Evolutionary conservation across 2,113 vertebrate genomes (phyloP).

Genomic region (Hipposideros armiger): DNA sequence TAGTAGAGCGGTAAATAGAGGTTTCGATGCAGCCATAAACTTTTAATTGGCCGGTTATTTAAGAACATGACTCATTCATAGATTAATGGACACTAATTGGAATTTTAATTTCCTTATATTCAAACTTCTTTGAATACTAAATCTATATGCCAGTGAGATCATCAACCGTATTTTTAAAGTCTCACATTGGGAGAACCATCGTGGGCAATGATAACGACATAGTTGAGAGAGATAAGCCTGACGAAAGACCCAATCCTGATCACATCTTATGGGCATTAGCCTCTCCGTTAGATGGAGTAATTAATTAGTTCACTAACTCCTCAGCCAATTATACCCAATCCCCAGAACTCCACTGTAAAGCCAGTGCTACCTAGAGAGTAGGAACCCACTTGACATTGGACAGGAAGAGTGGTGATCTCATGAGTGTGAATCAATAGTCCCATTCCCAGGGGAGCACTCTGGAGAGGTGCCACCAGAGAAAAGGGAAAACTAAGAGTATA

Average conservation of each 20-base stretch:
- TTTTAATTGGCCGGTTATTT: constrained; percentile 53
- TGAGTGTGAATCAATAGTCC: not conserved
- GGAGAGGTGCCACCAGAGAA: not conserved
- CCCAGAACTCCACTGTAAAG: not conserved
- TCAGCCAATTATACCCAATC: not conserved
- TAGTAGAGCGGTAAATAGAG: constrained; percentile 55
- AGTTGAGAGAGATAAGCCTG: not conserved
- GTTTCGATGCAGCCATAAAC: constrained; percentile 53
- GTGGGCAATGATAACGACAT: not conserved
- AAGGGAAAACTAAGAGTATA: rapidly evolving
- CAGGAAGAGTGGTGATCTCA: not conserved
- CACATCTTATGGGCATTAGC: not conserved
- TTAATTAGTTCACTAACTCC: not conserved
- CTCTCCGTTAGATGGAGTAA: not conserved
- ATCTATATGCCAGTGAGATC: not conserved
- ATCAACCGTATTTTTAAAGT: not conserved
- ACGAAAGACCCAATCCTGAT: not conserved
- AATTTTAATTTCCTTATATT: constrained; percentile 46
- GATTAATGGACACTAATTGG: constrained; percentile 40
- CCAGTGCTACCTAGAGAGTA: not conserved
- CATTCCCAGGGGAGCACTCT: not conserved
- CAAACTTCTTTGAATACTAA: constrained; percentile 63
- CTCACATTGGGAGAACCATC: not conserved
- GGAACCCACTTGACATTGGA: not conserved
- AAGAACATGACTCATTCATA: constrained; percentile 40